A percentile compares a stretch with the other conserved stretches of the same genome.
Evolutionary conservation across 1,140 invertebrate species (phyloP).

Genomic region (Lordiphosa collinella): DNA sequence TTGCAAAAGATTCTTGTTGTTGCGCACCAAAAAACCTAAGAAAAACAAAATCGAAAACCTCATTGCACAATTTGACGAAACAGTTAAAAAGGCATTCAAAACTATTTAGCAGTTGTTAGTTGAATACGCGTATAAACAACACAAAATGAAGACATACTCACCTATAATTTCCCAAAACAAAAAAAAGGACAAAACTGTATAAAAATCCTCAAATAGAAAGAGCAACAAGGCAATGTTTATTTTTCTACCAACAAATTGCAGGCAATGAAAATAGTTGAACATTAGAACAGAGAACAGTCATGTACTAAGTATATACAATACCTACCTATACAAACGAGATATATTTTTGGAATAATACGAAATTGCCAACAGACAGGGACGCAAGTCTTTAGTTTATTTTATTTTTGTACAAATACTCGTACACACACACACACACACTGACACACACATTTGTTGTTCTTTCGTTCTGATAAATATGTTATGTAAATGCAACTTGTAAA

Average conservation of each 20-base stretch:
- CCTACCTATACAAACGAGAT: slow-evolving; percentile 29
- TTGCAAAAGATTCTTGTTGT: slow-evolving; percentile 52
- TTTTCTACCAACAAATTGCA: slow-evolving; percentile 66
- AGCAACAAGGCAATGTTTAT: slow-evolving; percentile 45
- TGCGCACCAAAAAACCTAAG: slow-evolving; percentile 43
- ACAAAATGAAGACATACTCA: no score
- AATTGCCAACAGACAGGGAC: slow-evolving; percentile 24
- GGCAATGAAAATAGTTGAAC: slow-evolving; percentile 37
- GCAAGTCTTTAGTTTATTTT: no score
- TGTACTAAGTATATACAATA: slow-evolving; percentile 38
- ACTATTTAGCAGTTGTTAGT: slow-evolving; percentile 19
- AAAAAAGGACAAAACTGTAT: slow-evolving; percentile 25
- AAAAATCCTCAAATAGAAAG: slow-evolving; percentile 15
- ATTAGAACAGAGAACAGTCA: slow-evolving; percentile 31
- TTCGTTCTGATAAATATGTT: slow-evolving; percentile 39
- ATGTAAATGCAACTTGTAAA: slow-evolving; percentile 51
- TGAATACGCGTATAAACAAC: background rate
- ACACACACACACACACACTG: no score
- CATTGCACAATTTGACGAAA: slow-evolving; percentile 39
- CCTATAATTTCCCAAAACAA: background rate
- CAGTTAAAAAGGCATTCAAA: slow-evolving; percentile 14
- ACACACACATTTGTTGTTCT: slow-evolving; percentile 32
- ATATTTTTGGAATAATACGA: slow-evolving; percentile 61
- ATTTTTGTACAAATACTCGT: no score
- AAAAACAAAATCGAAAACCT: slow-evolving; percentile 30